phyloP scores from a whole-genome alignment of 30 jellyfish, hydroid and myxozoan genomes.

The Hydractinia echinata region DNA sequence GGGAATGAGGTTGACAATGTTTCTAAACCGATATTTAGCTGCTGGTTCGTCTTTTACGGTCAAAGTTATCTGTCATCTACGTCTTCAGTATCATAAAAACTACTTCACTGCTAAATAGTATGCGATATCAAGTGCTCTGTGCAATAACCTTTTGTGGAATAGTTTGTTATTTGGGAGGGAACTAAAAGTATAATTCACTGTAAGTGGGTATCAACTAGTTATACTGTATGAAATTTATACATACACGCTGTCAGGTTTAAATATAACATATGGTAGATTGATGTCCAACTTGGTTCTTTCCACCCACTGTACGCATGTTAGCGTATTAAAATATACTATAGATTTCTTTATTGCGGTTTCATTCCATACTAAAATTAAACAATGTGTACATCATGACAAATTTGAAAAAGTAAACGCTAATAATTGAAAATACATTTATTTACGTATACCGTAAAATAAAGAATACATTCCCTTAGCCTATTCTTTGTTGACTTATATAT shows the following conservation, averaged over 20 bases:
- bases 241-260: slow-evolving; percentile 15
- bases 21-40: too few species aligned
- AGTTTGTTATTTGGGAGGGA: too few species aligned
- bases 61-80: too few species aligned
- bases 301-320: slow-evolving; percentile 25
- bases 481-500: neutral
- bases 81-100: too few species aligned
- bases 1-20: too few species aligned
- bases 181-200: neutral
- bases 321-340: neutral
- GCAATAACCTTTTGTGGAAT: too few species aligned
- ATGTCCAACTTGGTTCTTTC: neutral
- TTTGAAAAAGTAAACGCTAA: too few species aligned
- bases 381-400: neutral
- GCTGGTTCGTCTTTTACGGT: too few species aligned
- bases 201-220: neutral
- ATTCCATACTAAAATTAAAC: neutral
- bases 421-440: too few species aligned
- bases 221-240: neutral
- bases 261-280: slow-evolving; percentile 4
- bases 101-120: too few species aligned
- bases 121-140: too few species aligned
- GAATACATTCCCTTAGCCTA: neutral
- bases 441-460: too few species aligned
- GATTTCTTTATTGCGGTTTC: neutral